A percentile compares a stretch with the other conserved stretches of the same genome.
Evolutionary conservation across 2,797 vertebrate species (phyloP).

Genomic region (Trachops cirrhosus): DNA sequence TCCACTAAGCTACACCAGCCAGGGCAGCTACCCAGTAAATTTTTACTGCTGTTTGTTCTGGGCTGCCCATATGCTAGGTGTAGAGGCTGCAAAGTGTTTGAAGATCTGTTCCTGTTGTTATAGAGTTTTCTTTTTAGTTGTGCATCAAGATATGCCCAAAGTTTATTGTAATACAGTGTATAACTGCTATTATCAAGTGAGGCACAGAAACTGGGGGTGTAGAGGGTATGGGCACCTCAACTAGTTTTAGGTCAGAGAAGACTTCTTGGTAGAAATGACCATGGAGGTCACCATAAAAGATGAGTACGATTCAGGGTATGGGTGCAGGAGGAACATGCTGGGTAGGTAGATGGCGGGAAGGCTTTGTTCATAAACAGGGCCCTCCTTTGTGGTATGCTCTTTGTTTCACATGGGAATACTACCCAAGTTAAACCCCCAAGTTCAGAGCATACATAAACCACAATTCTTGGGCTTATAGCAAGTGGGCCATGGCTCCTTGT

Average conservation of each 20-base stretch:
- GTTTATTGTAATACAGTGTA: background rate
- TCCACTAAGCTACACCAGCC: too few relatives aligned
- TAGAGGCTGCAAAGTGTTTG: background rate
- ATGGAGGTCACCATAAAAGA: background rate
- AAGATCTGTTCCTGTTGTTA: background rate
- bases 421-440: background rate
- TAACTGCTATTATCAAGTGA: background rate
- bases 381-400: background rate
- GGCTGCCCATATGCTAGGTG: background rate
- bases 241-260: background rate
- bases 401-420: background rate
- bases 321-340: background rate
- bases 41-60: background rate
- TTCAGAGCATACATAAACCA: background rate
- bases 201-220: background rate
- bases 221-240: background rate
- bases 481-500: background rate
- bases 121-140: background rate
- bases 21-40: background rate
- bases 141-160: background rate
- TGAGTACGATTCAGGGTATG: background rate
- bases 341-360: background rate
- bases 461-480: background rate
- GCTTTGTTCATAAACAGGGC: background rate
- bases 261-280: background rate